Percentiles rank a stretch among this genome's conserved stretches.
phyloP scores from a whole-genome alignment of 2,113 vertebrate species.

The Nesoenas mayeri region DNA sequence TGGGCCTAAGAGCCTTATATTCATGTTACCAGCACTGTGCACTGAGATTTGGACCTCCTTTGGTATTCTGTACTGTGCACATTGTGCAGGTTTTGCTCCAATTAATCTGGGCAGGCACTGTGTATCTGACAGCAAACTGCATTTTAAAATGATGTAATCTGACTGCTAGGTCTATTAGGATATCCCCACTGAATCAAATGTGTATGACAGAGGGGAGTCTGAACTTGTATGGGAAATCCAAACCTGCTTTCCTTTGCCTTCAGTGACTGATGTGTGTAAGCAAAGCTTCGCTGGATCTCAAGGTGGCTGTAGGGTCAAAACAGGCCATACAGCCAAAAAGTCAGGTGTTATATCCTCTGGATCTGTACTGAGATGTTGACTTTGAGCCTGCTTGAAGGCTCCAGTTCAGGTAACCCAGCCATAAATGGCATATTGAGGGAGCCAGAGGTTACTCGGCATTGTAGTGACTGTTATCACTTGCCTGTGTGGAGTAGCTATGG shows the following conservation, averaged over 20 bases:
- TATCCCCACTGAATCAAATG: not conserved
- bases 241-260: not conserved
- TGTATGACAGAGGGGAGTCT: not conserved
- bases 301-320: not conserved
- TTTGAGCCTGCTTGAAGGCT: not conserved
- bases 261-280: not conserved
- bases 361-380: not conserved
- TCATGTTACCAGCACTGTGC: not conserved
- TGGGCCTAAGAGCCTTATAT: not conserved
- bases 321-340: not conserved
- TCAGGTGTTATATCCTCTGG: not conserved
- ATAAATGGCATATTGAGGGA: not conserved
- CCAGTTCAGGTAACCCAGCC: not conserved
- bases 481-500: not conserved
- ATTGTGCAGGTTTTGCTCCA: not conserved
- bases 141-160: not conserved
- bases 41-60: not conserved
- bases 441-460: not conserved
- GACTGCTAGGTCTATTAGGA: not conserved
- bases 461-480: not conserved
- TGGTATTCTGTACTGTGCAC: not conserved
- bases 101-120: not conserved
- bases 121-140: not conserved
- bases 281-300: not conserved
- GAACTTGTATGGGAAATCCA: not conserved